Conservation (phyloP, 2,888 invertebrate species). For the Polylopha cassiicola region DNA sequence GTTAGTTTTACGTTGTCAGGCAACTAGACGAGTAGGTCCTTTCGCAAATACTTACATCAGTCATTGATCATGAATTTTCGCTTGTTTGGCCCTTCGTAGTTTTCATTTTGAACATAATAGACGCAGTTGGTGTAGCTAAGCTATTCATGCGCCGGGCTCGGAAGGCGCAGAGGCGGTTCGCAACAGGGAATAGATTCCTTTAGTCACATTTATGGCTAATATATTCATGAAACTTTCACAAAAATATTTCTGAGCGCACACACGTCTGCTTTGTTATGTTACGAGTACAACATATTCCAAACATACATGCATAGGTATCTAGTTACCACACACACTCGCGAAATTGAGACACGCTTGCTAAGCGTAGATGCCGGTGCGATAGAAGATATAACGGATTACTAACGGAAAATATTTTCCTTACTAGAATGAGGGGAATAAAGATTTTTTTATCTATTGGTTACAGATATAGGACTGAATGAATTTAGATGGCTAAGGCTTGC, state of each 20-base stretch:
- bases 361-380: slow-evolving; percentile 1
- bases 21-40: too few species aligned
- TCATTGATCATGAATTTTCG: too few species aligned
- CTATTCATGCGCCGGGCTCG: slow-evolving; percentile 34
- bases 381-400: too few species aligned
- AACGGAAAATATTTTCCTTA: too few species aligned
- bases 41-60: too few species aligned
- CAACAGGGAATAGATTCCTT: slow-evolving; percentile 67
- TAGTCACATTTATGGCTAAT: slow-evolving; percentile 77
- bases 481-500: too few species aligned
- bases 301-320: slow-evolving; percentile 40
- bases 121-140: slow-evolving; percentile 29
- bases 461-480: too few species aligned
- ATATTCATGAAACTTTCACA: slow-evolving; percentile 76
- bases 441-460: too few species aligned
- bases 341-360: slow-evolving; percentile 37
- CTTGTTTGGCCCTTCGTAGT: slow-evolving; percentile 12
- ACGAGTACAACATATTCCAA: slow-evolving; percentile 44
- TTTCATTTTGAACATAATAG: slow-evolving; percentile 21
- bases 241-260: slow-evolving; percentile 65
- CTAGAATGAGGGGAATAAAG: too few species aligned
- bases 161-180: slow-evolving; percentile 38
- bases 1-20: too few species aligned
- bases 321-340: slow-evolving; percentile 25
- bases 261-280: slow-evolving; percentile 55